Evolutionary conservation across 2,797 vertebrate genomes (phyloP).

Genomic region (Columba guinea): DNA sequence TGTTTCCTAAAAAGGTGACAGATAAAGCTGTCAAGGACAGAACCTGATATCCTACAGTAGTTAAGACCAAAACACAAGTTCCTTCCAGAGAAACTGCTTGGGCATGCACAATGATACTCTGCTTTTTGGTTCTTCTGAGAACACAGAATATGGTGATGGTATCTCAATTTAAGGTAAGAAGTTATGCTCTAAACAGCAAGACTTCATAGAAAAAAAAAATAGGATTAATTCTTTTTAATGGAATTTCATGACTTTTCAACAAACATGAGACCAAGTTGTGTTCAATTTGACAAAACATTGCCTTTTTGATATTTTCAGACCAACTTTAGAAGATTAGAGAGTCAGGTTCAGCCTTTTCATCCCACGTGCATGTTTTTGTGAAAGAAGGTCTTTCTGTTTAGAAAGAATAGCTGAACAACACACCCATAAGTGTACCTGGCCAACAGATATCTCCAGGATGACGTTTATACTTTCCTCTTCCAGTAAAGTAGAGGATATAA

Average conservation of each 20-base stretch:
- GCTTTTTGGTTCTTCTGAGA: not conserved
- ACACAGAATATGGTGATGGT: not conserved
- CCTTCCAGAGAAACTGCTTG: not conserved
- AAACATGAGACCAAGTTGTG: not conserved
- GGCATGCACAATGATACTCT: not conserved
- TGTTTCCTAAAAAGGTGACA: not conserved
- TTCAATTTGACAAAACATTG: not conserved
- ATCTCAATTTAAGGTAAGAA: not conserved
- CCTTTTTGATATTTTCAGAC: not conserved
- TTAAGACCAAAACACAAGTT: not conserved
- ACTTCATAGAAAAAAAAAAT: not conserved
- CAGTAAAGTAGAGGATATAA: not conserved
- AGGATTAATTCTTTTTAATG: not conserved
- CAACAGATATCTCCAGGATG: not conserved
- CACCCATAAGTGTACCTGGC: not conserved
- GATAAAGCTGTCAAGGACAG: not conserved
- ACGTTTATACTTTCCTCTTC: not conserved
- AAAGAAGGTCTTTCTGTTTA: not conserved
- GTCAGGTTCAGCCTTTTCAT: not conserved
- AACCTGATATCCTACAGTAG: not conserved
- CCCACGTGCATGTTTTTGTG: not conserved
- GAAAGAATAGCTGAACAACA: not conserved
- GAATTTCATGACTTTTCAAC: not conserved
- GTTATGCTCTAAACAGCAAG: not conserved
- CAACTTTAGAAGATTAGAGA: not conserved